Conservation (phyloP, 2,113 vertebrate genomes). For the Acanthochromis polyacanthus region DNA sequence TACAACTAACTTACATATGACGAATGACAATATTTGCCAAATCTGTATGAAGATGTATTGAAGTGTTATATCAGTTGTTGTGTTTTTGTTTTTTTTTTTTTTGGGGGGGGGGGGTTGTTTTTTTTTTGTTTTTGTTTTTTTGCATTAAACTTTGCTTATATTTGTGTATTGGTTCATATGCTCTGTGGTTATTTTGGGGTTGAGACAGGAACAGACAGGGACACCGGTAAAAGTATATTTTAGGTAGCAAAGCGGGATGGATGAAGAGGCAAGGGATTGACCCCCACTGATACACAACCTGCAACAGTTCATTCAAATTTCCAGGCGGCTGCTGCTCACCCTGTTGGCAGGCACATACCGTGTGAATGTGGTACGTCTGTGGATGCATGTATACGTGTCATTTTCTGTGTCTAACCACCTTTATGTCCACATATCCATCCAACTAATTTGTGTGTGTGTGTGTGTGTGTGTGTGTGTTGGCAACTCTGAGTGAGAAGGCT, state of each 20-base stretch:
- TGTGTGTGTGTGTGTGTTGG: not conserved
- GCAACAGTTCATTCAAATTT: conserved; percentile 50
- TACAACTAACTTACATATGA: conserved; percentile 88
- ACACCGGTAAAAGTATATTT: conserved; percentile 60
- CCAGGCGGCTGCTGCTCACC: conserved; percentile 53
- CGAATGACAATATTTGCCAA: conserved; percentile 82
- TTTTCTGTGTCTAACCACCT: conserved; percentile 62
- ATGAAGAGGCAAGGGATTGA: conserved; percentile 64
- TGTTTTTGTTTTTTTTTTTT: conserved; percentile 41
- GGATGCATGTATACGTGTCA: not conserved
- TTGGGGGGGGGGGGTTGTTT: no score
- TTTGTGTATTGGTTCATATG: conserved; percentile 70
- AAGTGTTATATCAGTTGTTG: conserved; percentile 83
- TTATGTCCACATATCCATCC: conserved; percentile 41
- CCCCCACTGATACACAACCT: conserved; percentile 57
- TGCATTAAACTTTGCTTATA: conserved; percentile 85
- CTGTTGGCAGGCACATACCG: conserved; percentile 65
- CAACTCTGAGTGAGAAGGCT: conserved; percentile 28
- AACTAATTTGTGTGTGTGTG: conserved; percentile 51
- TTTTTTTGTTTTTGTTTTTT: conserved; percentile 42
- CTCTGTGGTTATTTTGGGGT: conserved; percentile 66
- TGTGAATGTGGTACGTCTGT: conserved; percentile 35
- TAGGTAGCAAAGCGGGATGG: conserved; percentile 54
- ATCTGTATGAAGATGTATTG: conserved; percentile 81
- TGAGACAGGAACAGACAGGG: conserved; percentile 49